Base-by-base conservation (phyloP, 2,888 invertebrate genomes). In the Pachydiplax longipennis region DNA sequence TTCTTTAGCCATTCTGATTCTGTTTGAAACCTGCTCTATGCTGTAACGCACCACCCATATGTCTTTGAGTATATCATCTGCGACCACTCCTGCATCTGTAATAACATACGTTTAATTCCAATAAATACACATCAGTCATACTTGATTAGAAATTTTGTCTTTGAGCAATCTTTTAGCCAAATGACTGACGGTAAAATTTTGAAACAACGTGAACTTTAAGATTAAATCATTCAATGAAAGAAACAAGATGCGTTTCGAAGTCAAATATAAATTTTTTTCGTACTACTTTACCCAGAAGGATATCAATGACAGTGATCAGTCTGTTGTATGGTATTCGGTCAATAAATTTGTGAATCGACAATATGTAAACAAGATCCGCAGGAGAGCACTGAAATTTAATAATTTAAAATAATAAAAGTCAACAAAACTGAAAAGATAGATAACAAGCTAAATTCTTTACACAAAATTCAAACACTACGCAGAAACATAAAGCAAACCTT, bases 11-110 rank as follows among this genome's bases (percentile, higher is more conserved):
- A 1, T 18, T n/a, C 2, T 10, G 12, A 87, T 37, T 37, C 87
- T 25, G 6, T 37, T 22, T n/a, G 58, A 22, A 25, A 87, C 37
- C 22, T 87, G 35, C 22, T 61, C 37, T 61, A 37, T 61, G 10
- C 65, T 58, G n/a, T 87, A 87, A n/a, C 87, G 87, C 6, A 87
- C 25, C 8, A 87, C 87, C 87, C 87, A 87, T 12, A 87, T 61
- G n/a, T 87, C 87, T 61, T 37, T 31, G n/a, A 87, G 37, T 48
- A 87, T 61, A 37, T 65, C 61, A 10, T 58, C 25, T 0, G 61
- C 22, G 2, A 37, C 37, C 2, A 87, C 87, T 37, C 87, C 87
- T 37, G 35, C 87, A 22, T 35, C 87, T 87, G 61, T 3, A 61
- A 87, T 61, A 58, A 18, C 0, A 31, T 37, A 3, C 53, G 13